These are phyloP conservation scores for Paramormyrops hopkinsi DNA, from an alignment of 2,797 vertebrate species.

Conservation along the genomic window DNA sequence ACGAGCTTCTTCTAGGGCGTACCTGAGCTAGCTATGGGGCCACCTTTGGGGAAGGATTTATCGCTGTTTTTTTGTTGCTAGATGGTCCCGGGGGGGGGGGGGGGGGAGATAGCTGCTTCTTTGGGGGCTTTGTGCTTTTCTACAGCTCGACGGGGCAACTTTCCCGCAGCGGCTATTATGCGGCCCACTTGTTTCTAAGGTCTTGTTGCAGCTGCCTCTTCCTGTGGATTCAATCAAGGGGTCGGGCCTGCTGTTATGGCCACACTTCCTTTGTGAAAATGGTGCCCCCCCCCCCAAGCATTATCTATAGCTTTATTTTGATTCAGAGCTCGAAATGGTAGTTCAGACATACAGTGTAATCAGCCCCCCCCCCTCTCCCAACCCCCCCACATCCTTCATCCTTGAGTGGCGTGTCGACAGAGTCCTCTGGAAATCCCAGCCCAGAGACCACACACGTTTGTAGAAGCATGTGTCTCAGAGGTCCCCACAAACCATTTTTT, in stretches of 20 bases:
- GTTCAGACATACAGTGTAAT: neutral
- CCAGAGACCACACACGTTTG: neutral
- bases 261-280: neutral
- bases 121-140: neutral
- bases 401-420: neutral
- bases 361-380: neutral
- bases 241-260: neutral
- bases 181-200: neutral
- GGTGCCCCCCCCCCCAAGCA: neutral
- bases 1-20: neutral
- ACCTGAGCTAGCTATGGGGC: neutral
- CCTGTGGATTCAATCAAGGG: neutral
- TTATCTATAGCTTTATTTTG: neutral
- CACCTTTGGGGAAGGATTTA: neutral
- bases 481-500: neutral
- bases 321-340: neutral
- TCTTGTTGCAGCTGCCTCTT: neutral
- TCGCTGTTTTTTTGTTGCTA: neutral
- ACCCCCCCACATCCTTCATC: neutral
- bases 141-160: neutral
- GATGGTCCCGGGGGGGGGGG: neutral
- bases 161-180: neutral
- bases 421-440: neutral
- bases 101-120: neutral
- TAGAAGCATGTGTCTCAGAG: neutral